phyloP scores from a whole-genome alignment of 2,797 vertebrate genomes.

The Parauchenoglanis ngamensis region DNA sequence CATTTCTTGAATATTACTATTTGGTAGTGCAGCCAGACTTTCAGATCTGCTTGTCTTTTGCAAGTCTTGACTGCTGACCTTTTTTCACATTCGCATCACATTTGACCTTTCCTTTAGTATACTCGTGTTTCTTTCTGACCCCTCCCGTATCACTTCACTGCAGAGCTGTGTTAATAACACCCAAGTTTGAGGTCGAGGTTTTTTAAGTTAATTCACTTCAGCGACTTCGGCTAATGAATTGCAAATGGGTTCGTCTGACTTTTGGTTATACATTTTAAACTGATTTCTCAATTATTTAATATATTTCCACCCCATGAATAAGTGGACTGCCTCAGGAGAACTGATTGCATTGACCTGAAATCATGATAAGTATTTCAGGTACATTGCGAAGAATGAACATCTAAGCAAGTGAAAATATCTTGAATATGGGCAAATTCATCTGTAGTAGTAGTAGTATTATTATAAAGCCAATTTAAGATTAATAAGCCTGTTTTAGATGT shows the following conservation, averaged over 20 bases:
- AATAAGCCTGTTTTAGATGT: neutral
- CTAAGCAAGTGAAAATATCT: neutral
- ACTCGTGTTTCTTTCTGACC: neutral
- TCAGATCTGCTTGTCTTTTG: neutral
- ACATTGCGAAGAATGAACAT: neutral
- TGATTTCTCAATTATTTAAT: constrained; percentile 21
- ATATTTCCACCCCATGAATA: neutral
- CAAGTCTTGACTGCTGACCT: neutral
- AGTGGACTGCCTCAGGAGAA: neutral
- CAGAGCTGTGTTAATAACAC: neutral
- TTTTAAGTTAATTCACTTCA: constrained; percentile 8
- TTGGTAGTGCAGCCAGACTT: neutral
- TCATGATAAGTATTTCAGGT: neutral
- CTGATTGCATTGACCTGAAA: neutral
- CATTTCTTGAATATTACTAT: neutral
- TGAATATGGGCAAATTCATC: neutral
- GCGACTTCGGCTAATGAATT: neutral
- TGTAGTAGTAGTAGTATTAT: neutral
- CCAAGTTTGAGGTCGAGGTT: neutral
- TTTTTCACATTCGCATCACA: neutral
- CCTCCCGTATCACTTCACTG: constrained; percentile 5
- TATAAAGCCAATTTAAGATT: neutral
- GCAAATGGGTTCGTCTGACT: constrained; percentile 28
- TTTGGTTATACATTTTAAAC: constrained; percentile 1
- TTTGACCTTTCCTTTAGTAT: neutral